A percentile compares a stretch with the other conserved stretches of the same genome.
phyloP scores from a whole-genome alignment of 1,140 invertebrate genomes.

The Neelides sp. region DNA sequence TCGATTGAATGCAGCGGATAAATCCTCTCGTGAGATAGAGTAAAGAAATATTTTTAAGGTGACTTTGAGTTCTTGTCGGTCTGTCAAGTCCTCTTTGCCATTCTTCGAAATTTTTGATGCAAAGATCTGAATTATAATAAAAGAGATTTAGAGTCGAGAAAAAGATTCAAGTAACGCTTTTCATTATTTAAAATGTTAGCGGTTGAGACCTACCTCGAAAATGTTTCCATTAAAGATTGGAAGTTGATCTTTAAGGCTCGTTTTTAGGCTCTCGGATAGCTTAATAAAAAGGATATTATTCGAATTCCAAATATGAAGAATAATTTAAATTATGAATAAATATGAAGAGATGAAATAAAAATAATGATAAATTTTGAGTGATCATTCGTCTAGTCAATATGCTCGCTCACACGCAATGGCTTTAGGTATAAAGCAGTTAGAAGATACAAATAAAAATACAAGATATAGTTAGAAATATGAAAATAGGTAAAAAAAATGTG shows the following conservation, averaged over 20 bases:
- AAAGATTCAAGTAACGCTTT: not conserved
- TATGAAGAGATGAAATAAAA: too few species aligned
- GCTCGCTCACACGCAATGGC: too few species aligned
- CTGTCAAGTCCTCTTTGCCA: constrained; percentile 49
- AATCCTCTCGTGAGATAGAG: constrained; percentile 34
- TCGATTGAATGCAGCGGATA: constrained; percentile 41
- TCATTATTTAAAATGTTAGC: not conserved
- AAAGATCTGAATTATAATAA: constrained; percentile 2
- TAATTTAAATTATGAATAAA: too few species aligned
- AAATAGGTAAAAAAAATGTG: not conserved
- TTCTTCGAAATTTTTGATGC: constrained; percentile 36
- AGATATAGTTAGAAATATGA: too few species aligned
- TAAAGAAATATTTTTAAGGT: constrained; percentile 47
- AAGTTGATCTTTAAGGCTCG: constrained; percentile 33
- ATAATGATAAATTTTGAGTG: too few species aligned
- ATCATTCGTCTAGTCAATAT: too few species aligned
- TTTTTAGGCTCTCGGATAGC: constrained; percentile 58
- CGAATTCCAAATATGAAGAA: too few species aligned
- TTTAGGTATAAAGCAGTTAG: too few species aligned
- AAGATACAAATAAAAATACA: too few species aligned
- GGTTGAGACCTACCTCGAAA: constrained; percentile 20
- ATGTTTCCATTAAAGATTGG: constrained; percentile 13
- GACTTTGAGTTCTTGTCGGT: constrained; percentile 45
- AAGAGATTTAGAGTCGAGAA: constrained; percentile 7
- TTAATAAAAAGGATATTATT: constrained; percentile 39